Percentiles rank a stretch among this genome's conserved stretches.
Evolutionary conservation across 2,888 invertebrate species (phyloP).

Genomic region (Iselma pallidipennis): DNA sequence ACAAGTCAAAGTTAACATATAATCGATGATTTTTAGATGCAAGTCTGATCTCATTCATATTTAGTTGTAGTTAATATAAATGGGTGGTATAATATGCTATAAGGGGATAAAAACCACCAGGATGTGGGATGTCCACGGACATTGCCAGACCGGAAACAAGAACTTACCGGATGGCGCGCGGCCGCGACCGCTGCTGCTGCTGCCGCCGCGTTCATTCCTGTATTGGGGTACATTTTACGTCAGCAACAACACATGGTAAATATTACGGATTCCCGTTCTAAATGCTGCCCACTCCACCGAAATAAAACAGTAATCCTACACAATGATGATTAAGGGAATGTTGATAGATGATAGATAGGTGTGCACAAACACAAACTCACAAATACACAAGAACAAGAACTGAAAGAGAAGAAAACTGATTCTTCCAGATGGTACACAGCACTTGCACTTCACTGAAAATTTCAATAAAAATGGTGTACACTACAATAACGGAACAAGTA

Average conservation of each 20-base stretch:
- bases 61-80: no score
- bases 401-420: neutral
- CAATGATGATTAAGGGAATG: neutral
- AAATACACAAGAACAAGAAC: neutral
- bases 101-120: neutral
- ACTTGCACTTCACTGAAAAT: neutral
- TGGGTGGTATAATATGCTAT: neutral
- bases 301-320: neutral
- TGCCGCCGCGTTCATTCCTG: constrained; percentile 85
- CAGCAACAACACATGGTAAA: constrained; percentile 52
- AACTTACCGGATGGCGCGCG: constrained; percentile 84
- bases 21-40: no score
- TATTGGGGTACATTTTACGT: constrained; percentile 79
- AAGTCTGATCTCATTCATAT: no score
- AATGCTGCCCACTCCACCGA: neutral
- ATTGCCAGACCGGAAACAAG: constrained; percentile 2
- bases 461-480: neutral
- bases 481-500: neutral
- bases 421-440: constrained; percentile 6
- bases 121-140: neutral
- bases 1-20: no score
- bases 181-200: constrained; percentile 78
- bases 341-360: no score
- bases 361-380: neutral
- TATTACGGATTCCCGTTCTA: constrained; percentile 9